Conservation (phyloP, 1,140 invertebrate genomes). For the Pseudachorutes palmiensis region DNA sequence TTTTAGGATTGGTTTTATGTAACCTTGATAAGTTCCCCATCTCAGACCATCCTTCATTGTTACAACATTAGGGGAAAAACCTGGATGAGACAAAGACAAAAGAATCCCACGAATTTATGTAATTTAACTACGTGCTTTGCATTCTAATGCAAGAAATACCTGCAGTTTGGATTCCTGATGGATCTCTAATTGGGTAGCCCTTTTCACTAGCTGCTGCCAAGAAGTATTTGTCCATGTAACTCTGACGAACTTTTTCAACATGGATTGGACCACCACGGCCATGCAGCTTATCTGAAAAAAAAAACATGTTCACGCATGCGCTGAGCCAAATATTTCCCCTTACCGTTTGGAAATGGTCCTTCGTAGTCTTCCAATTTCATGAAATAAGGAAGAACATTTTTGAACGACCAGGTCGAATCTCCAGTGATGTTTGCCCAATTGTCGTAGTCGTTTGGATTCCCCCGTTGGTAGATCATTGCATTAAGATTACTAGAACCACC, state of each 20-base stretch:
- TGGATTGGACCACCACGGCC: slow-evolving; percentile 24
- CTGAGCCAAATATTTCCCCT: not conserved
- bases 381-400: slow-evolving; percentile 42
- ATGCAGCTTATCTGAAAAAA: slow-evolving; percentile 34
- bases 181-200: slow-evolving; percentile 60
- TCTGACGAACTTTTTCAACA: slow-evolving; percentile 16
- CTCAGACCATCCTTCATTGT: not conserved
- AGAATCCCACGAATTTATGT: no score
- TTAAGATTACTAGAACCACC: slow-evolving; percentile 58
- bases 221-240: slow-evolving; percentile 11
- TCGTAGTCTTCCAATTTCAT: slow-evolving; percentile 38
- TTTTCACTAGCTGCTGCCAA: slow-evolving; percentile 59
- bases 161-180: slow-evolving; percentile 53
- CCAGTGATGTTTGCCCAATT: slow-evolving; percentile 48
- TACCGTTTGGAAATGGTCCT: not conserved
- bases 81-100: not conserved
- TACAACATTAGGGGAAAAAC: not conserved
- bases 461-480: slow-evolving; percentile 74
- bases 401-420: slow-evolving; percentile 49
- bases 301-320: not conserved
- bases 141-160: not conserved
- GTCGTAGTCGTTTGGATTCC: slow-evolving; percentile 66
- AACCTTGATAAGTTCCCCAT: slow-evolving; percentile 39
- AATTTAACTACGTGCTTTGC: no score
- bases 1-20: slow-evolving; percentile 49